These are phyloP conservation scores for Platycheirus rosarum DNA, from an alignment of 2,888 invertebrate genomes.

Conservation along the genomic window DNA sequence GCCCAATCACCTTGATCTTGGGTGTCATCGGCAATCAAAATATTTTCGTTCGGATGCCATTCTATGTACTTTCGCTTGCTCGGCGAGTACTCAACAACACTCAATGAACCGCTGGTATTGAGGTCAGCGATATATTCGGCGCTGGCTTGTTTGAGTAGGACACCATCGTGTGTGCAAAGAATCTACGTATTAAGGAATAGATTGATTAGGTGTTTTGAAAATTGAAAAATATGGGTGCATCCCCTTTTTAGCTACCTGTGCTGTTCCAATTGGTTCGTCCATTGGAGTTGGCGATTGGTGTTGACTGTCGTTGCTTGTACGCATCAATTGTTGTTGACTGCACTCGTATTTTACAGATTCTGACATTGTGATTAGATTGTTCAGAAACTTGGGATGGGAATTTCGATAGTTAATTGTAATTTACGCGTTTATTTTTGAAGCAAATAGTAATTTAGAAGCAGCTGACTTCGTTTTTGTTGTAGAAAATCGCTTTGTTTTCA, in stretches of 20 bases:
- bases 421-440: conserved; percentile 48
- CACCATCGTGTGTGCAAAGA: conserved; percentile 91
- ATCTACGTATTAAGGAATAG: conserved; percentile 83
- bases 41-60: conserved; percentile 90
- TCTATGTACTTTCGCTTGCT: conserved; percentile 87
- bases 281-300: conserved; percentile 60
- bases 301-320: conserved; percentile 59
- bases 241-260: conserved; percentile 51
- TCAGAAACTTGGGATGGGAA: conserved; percentile 43
- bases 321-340: conserved; percentile 58
- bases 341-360: conserved; percentile 63
- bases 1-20: conserved; percentile 93
- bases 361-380: conserved; percentile 51
- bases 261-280: conserved; percentile 60
- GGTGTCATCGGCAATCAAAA: conserved; percentile 89
- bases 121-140: conserved; percentile 86
- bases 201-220: too few species aligned
- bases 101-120: conserved; percentile 84
- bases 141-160: conserved; percentile 87
- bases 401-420: conserved; percentile 27
- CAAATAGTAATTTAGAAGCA: conserved; percentile 67
- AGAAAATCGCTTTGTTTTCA: conserved; percentile 73
- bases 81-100: conserved; percentile 80
- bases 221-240: background rate
- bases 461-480: conserved; percentile 71